phyloP scores from a whole-genome alignment of 2,113 vertebrate species.

The Puma concolor region DNA sequence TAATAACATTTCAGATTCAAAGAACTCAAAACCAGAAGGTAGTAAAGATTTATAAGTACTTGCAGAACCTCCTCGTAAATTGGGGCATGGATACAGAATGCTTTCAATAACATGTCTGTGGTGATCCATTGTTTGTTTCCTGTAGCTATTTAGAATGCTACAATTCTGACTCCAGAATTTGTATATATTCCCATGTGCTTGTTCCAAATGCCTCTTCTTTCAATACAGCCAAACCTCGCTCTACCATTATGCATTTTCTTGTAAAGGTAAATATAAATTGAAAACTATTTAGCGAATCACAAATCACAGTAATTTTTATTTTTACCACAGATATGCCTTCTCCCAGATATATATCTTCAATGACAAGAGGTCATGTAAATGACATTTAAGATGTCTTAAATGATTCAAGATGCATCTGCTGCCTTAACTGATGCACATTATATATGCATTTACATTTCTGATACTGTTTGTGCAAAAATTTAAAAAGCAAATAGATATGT shows the following conservation, averaged over 20 bases:
- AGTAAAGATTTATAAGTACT: slow-evolving; percentile 24
- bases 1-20: slow-evolving; percentile 42
- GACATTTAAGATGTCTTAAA: slow-evolving; percentile 40
- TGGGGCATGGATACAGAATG: not conserved
- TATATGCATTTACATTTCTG: not conserved
- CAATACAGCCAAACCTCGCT: not conserved
- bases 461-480: not conserved
- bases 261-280: not conserved
- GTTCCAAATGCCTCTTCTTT: slow-evolving; percentile 11
- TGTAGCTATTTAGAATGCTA: not conserved
- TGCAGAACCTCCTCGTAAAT: not conserved
- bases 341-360: slow-evolving; percentile 31
- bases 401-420: not conserved
- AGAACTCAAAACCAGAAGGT: slow-evolving; percentile 31
- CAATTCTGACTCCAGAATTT: slow-evolving; percentile 6
- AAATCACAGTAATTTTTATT: slow-evolving; percentile 3
- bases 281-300: not conserved
- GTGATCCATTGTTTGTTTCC: not conserved
- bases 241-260: slow-evolving; percentile 9
- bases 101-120: not conserved
- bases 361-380: not conserved
- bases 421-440: not conserved
- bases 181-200: not conserved
- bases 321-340: slow-evolving; percentile 18
- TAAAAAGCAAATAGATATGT: not conserved